Conservation (phyloP, 1,140 invertebrate genomes). For the Nilaparvata lugens region DNA sequence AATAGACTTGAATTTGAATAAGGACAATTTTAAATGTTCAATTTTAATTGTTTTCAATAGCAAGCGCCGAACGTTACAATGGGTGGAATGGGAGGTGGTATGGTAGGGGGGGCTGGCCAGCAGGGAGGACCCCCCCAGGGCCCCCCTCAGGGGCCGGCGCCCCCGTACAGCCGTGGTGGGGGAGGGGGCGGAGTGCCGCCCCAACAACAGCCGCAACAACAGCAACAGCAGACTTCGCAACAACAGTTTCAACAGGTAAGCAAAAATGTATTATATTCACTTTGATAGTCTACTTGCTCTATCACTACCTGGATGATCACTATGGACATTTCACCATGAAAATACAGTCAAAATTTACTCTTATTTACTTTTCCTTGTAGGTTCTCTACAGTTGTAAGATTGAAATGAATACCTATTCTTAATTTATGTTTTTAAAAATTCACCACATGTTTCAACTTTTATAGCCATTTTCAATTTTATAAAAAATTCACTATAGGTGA, state of each 20-base stretch:
- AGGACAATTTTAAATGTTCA: slow-evolving; percentile 14
- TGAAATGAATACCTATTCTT: no score
- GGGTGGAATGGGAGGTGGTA: slow-evolving; percentile 41
- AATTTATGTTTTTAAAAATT: no score
- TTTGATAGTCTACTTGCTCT: background rate
- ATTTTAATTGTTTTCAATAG: slow-evolving; percentile 18
- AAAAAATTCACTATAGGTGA: no score
- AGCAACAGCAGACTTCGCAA: slow-evolving; percentile 36
- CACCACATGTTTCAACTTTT: no score
- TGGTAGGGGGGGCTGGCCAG: no score
- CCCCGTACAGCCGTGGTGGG: slow-evolving; percentile 41
- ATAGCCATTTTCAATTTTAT: no score
- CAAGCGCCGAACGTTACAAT: slow-evolving; percentile 57
- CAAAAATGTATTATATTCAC: background rate
- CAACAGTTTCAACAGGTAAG: slow-evolving; percentile 50
- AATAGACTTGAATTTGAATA: slow-evolving; percentile 7
- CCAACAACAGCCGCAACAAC: slow-evolving; percentile 24
- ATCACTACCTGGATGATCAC: background rate
- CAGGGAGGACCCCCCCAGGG: slow-evolving; percentile 10
- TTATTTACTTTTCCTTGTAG: slow-evolving; percentile 23
- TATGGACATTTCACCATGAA: no score
- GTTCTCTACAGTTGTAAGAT: no score
- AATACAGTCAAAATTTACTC: background rate
- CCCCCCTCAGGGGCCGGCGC: slow-evolving; percentile 39
- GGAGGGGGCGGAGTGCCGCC: slow-evolving; percentile 35